These are phyloP conservation scores for Plumapathes pennacea DNA, from an alignment of 92 coral and sea anemone species.

Conservation along the genomic window DNA sequence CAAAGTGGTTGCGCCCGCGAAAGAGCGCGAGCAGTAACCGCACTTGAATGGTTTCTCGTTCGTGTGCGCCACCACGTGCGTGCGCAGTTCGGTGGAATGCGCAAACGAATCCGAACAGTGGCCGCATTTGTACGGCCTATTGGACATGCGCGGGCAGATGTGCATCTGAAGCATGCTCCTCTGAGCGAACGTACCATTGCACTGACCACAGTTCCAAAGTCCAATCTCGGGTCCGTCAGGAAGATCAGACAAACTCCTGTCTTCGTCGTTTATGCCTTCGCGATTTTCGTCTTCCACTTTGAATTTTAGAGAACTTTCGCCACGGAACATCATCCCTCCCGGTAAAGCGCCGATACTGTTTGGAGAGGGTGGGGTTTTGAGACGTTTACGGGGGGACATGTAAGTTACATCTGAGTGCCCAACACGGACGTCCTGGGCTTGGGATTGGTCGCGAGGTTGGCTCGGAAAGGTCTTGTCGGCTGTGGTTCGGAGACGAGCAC, in stretches of 20 bases:
- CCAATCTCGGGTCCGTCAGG: slow-evolving; percentile 57
- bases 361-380: no score
- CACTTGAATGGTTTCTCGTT: slow-evolving; percentile 96
- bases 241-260: slow-evolving; percentile 15
- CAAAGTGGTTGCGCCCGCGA: slow-evolving; percentile 96
- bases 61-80: slow-evolving; percentile 90
- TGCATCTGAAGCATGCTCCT: slow-evolving; percentile 84
- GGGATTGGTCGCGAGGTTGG: no score
- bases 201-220: slow-evolving; percentile 91
- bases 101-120: slow-evolving; percentile 90
- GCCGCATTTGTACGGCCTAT: slow-evolving; percentile 85
- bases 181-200: slow-evolving; percentile 88
- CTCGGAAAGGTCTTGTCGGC: no score
- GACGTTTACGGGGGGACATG: no score
- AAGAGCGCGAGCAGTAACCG: slow-evolving; percentile 97
- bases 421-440: no score
- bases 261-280: slow-evolving; percentile 42
- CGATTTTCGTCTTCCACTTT: no score
- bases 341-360: no score
- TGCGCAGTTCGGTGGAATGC: slow-evolving; percentile 84
- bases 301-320: no score
- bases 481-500: no score
- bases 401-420: no score
- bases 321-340: no score
- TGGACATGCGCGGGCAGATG: slow-evolving; percentile 85